These are phyloP conservation scores for Drosophila pectinifera DNA, from an alignment of 1,140 invertebrate species.

Conservation along the genomic window DNA sequence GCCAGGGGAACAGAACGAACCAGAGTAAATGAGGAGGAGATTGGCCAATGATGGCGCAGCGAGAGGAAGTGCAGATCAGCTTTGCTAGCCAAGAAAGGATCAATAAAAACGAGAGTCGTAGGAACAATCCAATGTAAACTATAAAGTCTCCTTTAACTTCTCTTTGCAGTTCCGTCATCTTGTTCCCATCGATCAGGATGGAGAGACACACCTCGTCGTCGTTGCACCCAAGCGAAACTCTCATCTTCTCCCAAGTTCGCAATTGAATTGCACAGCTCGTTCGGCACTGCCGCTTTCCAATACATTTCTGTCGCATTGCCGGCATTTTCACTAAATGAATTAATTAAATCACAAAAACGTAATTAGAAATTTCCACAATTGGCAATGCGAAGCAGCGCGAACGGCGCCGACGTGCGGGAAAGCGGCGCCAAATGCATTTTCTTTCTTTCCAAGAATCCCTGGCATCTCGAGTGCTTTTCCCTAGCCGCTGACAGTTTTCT, in stretches of 20 bases:
- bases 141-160: too few relatives aligned
- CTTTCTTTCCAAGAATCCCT: constrained; percentile 73
- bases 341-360: constrained; percentile 81
- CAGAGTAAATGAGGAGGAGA: constrained; percentile 3
- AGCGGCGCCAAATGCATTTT: constrained; percentile 65
- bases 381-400: constrained; percentile 43
- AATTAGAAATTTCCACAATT: constrained; percentile 78
- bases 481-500: constrained; percentile 13
- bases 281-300: constrained; percentile 31
- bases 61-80: too few relatives aligned
- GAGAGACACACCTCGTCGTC: constrained; percentile 17
- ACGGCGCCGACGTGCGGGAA: constrained; percentile 36
- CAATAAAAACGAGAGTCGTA: not conserved
- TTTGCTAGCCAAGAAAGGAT: too few relatives aligned
- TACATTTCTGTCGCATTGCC: constrained; percentile 61
- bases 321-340: constrained; percentile 80
- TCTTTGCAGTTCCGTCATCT: constrained; percentile 12
- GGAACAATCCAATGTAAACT: too few relatives aligned
- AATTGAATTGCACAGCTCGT: constrained; percentile 17
- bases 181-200: constrained; percentile 36
- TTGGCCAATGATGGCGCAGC: not conserved
- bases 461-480: constrained; percentile 30
- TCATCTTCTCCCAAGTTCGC: constrained; percentile 23
- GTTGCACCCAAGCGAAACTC: constrained; percentile 20
- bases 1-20: constrained; percentile 22